phyloP scores from a whole-genome alignment of 2,888 invertebrate genomes.

The Megamerina dolium region DNA sequence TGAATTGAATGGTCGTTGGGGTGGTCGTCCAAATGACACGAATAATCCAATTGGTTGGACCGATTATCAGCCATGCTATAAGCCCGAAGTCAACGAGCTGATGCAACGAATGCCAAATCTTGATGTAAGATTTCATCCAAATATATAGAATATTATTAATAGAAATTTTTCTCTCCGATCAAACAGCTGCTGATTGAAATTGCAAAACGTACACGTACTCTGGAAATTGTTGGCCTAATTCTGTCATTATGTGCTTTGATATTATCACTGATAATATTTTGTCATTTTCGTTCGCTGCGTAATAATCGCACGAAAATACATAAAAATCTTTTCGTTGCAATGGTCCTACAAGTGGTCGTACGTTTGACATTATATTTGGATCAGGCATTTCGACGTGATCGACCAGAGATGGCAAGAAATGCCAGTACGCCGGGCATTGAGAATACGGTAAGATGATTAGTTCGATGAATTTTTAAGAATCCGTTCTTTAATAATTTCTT shows the following conservation, averaged over 20 bases:
- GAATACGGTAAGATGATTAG: constrained; percentile 56
- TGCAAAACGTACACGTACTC: constrained; percentile 62
- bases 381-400: constrained; percentile 55
- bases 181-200: constrained; percentile 64
- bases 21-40: constrained; percentile 50
- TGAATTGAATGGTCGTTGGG: constrained; percentile 64
- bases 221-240: constrained; percentile 82
- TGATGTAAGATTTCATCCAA: constrained; percentile 41
- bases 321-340: constrained; percentile 76
- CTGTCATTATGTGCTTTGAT: constrained; percentile 70
- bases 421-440: constrained; percentile 55
- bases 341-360: constrained; percentile 69
- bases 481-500: too few relatives aligned
- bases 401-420: constrained; percentile 34
- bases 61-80: constrained; percentile 75
- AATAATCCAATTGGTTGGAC: constrained; percentile 63
- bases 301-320: constrained; percentile 82
- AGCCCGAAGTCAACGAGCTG: constrained; percentile 61
- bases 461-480: background rate
- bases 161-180: too few relatives aligned
- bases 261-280: constrained; percentile 74
- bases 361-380: constrained; percentile 70
- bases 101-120: constrained; percentile 51
- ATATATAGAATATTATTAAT: too few relatives aligned
- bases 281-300: constrained; percentile 68